These are phyloP conservation scores for Crenichthys baileyi DNA, from an alignment of 2,797 vertebrate species.

Conservation along the genomic window DNA sequence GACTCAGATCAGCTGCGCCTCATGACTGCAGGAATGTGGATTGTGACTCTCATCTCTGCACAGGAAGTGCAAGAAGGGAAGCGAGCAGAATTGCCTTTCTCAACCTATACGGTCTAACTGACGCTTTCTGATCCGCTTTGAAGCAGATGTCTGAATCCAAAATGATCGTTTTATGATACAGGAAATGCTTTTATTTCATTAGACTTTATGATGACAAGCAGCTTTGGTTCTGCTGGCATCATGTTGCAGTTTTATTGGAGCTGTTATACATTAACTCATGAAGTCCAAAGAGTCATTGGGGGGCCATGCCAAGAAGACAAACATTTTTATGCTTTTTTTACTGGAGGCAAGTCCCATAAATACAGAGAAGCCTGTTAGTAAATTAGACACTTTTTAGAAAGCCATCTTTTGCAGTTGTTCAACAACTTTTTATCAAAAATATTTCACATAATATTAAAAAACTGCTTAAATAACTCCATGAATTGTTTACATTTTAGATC, in stretches of 20 bases:
- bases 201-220: background rate
- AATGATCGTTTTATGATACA: background rate
- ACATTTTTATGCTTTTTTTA: background rate
- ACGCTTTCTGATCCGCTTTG: background rate
- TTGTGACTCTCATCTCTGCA: conserved; percentile 39
- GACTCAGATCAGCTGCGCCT: conserved; percentile 77
- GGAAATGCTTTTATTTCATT: background rate
- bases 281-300: background rate
- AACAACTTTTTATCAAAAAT: too few relatives aligned
- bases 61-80: conserved; percentile 1
- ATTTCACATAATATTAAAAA: too few relatives aligned
- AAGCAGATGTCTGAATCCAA: background rate
- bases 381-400: background rate
- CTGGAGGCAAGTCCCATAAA: background rate
- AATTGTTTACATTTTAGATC: too few relatives aligned
- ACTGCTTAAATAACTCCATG: too few relatives aligned
- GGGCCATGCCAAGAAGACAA: background rate
- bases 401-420: too few relatives aligned
- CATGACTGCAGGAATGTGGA: conserved; percentile 81
- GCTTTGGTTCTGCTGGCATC: conserved; percentile 10
- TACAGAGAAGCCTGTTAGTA: background rate
- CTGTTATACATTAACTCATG: conserved; percentile 31
- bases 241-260: conserved; percentile 4
- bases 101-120: background rate
- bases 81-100: background rate